Base-by-base conservation (phyloP, 1,140 invertebrate species). In the Asbolus verrucosus region DNA sequence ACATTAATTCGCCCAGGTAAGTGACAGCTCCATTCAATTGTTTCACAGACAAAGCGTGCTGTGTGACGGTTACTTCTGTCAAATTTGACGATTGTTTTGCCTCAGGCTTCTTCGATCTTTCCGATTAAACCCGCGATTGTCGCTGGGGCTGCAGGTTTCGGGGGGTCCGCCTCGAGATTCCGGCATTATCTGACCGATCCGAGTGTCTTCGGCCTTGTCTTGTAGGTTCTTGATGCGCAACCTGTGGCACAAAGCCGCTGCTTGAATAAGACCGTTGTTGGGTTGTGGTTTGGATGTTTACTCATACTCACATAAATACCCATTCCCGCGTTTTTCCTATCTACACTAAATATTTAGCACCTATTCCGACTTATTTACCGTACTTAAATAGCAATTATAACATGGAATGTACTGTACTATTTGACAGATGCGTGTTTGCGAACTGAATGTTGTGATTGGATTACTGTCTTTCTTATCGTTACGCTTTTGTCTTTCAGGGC, bases 61-160 rank as follows among this genome's bases (percentile, higher is more conserved):
- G 46, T 27, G 19, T 50, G 46, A 54, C 46, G 46, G 46, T 54
- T 54, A 27, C 19, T 54, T 54, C 46, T 54, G 46, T 54, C 46
- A 54, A 54, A 54, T 2, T 54, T 1, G 21, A 8, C 21, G 9
- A 27, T 27, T 54, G 8, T 54, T n/a, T 27, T 54, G 46, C 46
- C 2, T 54, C 13, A 27, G n/a, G 18, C 21, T 1, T 19, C 21
- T 24, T 27, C 4, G 21, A 27, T 54, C 8, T 27, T n/a, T n/a
- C n/a, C n/a, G n/a, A n/a, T n/a, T n/a, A n/a, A n/a, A n/a, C n/a
- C n/a, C n/a, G n/a, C n/a, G n/a, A n/a, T n/a, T n/a, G n/a, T n/a
- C n/a, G n/a, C n/a, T n/a, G n/a, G n/a, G n/a, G n/a, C n/a, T n/a
- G n/a, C n/a, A n/a, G n/a, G n/a, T 8, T 36, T 36, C 11, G 1